These are phyloP conservation scores for Nemopilema nomurai DNA, from an alignment of 30 jellyfish, hydroid and myxozoan species.

Conservation along the genomic window DNA sequence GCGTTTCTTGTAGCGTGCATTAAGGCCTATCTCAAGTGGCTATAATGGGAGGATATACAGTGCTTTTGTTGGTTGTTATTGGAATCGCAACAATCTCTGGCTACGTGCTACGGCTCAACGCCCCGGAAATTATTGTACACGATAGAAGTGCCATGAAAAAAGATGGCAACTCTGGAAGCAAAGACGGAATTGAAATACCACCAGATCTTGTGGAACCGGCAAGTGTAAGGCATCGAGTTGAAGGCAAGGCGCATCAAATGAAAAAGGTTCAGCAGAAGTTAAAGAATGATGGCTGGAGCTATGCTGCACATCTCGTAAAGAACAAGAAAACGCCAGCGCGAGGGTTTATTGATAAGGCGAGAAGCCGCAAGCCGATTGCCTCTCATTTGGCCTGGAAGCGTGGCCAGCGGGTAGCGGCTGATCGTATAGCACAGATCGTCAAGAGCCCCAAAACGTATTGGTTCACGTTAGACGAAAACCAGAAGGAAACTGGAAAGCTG, in stretches of 20 bases:
- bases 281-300: neutral
- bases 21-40: neutral
- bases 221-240: neutral
- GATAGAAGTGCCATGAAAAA: neutral
- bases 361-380: neutral
- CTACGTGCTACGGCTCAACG: slow-evolving; percentile 13
- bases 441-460: neutral
- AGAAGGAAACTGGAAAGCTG: neutral
- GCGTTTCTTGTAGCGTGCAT: neutral
- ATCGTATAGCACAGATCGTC: neutral
- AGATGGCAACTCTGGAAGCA: neutral
- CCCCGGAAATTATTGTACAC: slow-evolving; percentile 6
- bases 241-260: neutral
- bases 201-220: neutral
- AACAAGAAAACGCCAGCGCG: neutral
- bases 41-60: neutral
- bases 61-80: neutral
- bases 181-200: neutral
- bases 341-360: neutral
- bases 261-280: neutral
- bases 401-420: neutral
- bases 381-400: too few relatives aligned
- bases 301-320: neutral
- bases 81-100: neutral
- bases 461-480: neutral